These are phyloP conservation scores for Temnopleurus reevesii DNA, from an alignment of 53 echinoderm and acorn worm genomes.

Conservation along the genomic window DNA sequence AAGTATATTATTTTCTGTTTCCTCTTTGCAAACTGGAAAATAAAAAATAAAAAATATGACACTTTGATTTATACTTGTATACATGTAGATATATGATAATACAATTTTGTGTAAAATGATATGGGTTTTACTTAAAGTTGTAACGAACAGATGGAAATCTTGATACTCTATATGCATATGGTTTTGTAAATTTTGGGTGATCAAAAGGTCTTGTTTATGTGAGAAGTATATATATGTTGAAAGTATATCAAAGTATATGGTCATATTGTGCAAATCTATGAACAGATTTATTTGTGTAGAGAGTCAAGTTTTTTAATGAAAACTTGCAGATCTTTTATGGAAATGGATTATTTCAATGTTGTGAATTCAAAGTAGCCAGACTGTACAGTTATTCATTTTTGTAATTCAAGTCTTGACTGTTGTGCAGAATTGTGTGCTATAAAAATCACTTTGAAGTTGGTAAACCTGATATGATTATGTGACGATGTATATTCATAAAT, in stretches of 20 bases:
- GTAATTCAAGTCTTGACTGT: slow-evolving; percentile 13
- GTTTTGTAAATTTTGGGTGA: slow-evolving; percentile 58
- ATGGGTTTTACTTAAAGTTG: background rate
- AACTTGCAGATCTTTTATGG: slow-evolving; percentile 26
- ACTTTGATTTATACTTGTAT: slow-evolving; percentile 24
- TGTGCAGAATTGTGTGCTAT: slow-evolving; percentile 45
- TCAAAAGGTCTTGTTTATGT: slow-evolving; percentile 51
- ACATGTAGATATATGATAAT: background rate
- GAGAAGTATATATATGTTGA: slow-evolving; percentile 57
- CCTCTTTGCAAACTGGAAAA: background rate
- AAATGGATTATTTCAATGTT: slow-evolving; percentile 8
- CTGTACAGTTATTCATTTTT: slow-evolving; percentile 30
- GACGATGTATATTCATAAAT: background rate
- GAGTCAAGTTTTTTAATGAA: slow-evolving; percentile 2
- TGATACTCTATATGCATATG: slow-evolving; percentile 54
- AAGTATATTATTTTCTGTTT: slow-evolving; percentile 6
- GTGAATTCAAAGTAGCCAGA: background rate
- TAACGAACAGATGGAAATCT: background rate
- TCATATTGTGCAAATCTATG: slow-evolving; percentile 39
- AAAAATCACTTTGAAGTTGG: slow-evolving; percentile 29
- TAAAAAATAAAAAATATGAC: background rate
- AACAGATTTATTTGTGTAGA: slow-evolving; percentile 53
- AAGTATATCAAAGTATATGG: slow-evolving; percentile 42
- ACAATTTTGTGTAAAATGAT: background rate
- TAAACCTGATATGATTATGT: background rate